Evolutionary conservation across 2,113 vertebrate genomes (phyloP).

Genomic region (Tachysurus fulvidraco): DNA sequence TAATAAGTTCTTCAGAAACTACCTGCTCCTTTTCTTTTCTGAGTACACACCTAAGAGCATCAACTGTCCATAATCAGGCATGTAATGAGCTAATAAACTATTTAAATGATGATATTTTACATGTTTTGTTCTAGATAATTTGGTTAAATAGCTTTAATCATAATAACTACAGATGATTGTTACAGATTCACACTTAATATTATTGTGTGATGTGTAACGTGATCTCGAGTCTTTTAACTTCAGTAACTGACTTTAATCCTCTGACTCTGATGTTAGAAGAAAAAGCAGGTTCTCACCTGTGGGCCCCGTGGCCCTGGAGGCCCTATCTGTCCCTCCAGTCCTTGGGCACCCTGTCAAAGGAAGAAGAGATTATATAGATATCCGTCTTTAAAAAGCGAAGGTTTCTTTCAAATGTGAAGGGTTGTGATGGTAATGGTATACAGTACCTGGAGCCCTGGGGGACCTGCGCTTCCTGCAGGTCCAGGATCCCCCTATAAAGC

Average conservation of each 20-base stretch:
- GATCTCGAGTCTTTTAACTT: neutral
- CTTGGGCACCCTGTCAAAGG: constrained; percentile 76
- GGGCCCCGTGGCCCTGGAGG: constrained; percentile 72
- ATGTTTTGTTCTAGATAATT: neutral
- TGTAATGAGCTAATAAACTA: neutral
- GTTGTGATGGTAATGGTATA: constrained; percentile 22
- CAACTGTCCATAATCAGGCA: neutral
- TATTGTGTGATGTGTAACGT: neutral
- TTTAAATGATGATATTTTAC: neutral
- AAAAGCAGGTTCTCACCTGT: constrained; percentile 69
- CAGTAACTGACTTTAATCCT: neutral
- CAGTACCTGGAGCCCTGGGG: constrained; percentile 79
- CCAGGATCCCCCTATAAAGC: constrained; percentile 79
- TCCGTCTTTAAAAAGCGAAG: neutral
- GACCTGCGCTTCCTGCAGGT: constrained; percentile 72
- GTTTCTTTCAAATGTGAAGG: neutral
- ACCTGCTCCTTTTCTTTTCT: neutral
- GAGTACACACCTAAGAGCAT: neutral
- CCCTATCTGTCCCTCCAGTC: constrained; percentile 78
- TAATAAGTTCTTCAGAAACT: neutral
- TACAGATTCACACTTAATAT: neutral
- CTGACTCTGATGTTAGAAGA: neutral
- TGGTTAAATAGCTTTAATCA: neutral
- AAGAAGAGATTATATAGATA: constrained; percentile 29
- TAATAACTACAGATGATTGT: neutral